Base-by-base conservation (phyloP, 2,888 invertebrate genomes). In the Nomada hirtipes region DNA sequence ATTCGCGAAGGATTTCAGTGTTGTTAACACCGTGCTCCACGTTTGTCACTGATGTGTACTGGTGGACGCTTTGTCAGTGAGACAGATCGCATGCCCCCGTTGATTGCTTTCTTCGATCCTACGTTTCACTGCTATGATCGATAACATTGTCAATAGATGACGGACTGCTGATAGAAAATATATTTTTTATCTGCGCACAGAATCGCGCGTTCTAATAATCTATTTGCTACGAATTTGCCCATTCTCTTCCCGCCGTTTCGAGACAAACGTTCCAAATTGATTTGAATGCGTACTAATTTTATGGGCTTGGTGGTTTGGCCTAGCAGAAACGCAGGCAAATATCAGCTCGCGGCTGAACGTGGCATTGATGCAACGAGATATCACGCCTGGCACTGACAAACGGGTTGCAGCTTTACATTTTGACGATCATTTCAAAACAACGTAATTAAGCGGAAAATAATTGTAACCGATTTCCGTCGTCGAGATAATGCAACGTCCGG, bases 41-140 rank as follows among this genome's bases (percentile, higher is more conserved):
- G 83, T 80, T 85, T 77, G 71, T 76, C 84, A 72, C 69, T 85
- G 84, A 77, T 77, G 73, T 60, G 29, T 52, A 73, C 63, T 70
- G 70, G 60, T 57, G 73, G 47, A 84, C 71, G 73, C 63, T 78
- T 74, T 70, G 71, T 77, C 69, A 73, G 72, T 52, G 82, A 82
- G 88, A 86, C 82, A 78, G 86, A 83, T 88, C 85, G 86, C 82
- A 83, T 71, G 82, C 82, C 80, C 72, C 53, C 65, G 75, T 63
- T 78, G 88, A 88, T 88, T 82, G 83, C 81, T 85, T 86, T 80
- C 81, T 86, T 85, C 82, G 73, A 75, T 76, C 50, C 70, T 52
- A 15, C 60, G 61, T 26, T 73, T 52, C 75, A 73, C 47, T 47
- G 29, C 65, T 71, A 85, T 86, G 88, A 88, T 88, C 88, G 82